These are phyloP conservation scores for Mesorhabditis belari DNA, from an alignment of 2,888 invertebrate species.

Conservation along the genomic window DNA sequence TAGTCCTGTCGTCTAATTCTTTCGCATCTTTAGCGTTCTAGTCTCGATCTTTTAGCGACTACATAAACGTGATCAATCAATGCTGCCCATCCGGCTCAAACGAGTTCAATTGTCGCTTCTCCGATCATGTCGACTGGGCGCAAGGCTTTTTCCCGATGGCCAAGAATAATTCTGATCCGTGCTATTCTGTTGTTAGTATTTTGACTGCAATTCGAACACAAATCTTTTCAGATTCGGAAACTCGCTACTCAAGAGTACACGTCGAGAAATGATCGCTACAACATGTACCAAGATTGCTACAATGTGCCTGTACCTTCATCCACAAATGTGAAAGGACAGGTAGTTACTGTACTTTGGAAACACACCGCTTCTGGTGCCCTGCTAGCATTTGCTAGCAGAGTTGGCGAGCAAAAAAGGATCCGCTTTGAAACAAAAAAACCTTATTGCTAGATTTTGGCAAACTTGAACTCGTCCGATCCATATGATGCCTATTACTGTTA, in stretches of 20 bases:
- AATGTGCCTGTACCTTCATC: conserved; percentile 6
- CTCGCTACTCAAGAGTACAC: not conserved
- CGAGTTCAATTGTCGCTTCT: conserved; percentile 20
- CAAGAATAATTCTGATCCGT: conserved; percentile 15
- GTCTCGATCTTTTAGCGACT: conserved; percentile 6
- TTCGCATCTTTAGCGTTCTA: not conserved
- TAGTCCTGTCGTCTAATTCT: no score
- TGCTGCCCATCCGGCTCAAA: conserved; percentile 17
- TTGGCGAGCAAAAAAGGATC: no score
- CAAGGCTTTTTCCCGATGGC: conserved; percentile 22
- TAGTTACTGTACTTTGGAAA: no score
- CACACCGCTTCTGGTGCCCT: no score
- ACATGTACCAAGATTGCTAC: conserved; percentile 28
- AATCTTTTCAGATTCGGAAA: not conserved
- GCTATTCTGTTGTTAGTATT: conserved; percentile 3
- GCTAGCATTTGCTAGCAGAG: no score
- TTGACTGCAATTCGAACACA: not conserved
- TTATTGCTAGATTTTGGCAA: conserved; percentile 33
- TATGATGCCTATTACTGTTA: conserved; percentile 41
- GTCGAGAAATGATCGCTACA: conserved; percentile 24
- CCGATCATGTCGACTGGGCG: conserved; percentile 12
- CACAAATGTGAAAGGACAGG: no score
- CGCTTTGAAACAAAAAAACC: no score
- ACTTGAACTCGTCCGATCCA: conserved; percentile 33
- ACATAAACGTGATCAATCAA: conserved; percentile 10